Conservation (phyloP, 2,888 invertebrate species). For the Crepidodera aurea region DNA sequence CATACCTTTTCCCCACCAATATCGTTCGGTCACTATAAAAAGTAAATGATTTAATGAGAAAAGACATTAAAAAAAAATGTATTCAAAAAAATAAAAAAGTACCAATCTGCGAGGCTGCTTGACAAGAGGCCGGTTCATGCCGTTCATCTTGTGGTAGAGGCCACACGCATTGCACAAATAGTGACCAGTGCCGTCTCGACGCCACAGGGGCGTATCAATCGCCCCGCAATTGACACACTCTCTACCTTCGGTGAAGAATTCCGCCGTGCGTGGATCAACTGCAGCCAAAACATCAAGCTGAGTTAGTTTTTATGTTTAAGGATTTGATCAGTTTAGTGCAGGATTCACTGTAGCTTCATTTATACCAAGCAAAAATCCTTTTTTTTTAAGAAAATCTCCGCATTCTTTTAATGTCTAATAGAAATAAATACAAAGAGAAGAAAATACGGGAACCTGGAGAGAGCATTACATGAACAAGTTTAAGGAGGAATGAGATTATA, state of each 20-base stretch:
- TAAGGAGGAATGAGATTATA: no score
- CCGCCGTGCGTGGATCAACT: slow-evolving; percentile 59
- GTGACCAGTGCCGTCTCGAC: slow-evolving; percentile 98
- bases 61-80: slow-evolving; percentile 23
- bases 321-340: no score
- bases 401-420: no score
- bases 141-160: slow-evolving; percentile 97
- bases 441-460: no score
- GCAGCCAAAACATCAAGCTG: slow-evolving; percentile 34
- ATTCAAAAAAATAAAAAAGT: slow-evolving; percentile 52
- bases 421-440: no score
- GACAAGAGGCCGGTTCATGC: slow-evolving; percentile 90
- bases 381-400: no score
- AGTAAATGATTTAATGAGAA: slow-evolving; percentile 23
- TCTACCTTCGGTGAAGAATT: slow-evolving; percentile 79
- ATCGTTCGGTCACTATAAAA: slow-evolving; percentile 46
- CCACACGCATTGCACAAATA: slow-evolving; percentile 99
- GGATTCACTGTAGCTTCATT: no score
- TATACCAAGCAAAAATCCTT: no score
- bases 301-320: neutral
- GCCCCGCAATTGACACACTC: slow-evolving; percentile 99
- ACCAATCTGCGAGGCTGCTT: slow-evolving; percentile 93
- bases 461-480: no score
- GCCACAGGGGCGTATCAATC: slow-evolving; percentile 95
- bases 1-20: slow-evolving; percentile 16